phyloP scores from a whole-genome alignment of 2,888 invertebrate genomes.

The Brassicogethes aeneus region DNA sequence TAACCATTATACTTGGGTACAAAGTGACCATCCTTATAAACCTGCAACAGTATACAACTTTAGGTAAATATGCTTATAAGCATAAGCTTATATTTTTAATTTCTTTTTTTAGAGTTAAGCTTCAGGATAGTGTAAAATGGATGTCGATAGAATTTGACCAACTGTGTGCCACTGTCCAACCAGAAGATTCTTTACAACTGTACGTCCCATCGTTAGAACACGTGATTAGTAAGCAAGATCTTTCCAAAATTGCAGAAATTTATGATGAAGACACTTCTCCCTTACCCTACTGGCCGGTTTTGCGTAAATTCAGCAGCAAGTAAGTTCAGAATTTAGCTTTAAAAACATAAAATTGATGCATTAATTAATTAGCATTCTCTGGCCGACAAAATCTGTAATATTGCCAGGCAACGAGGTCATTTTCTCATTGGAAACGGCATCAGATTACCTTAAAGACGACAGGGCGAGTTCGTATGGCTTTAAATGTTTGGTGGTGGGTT shows the following conservation, averaged over 20 bases:
- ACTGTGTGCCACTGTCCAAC: slow-evolving; percentile 84
- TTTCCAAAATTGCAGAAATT: slow-evolving; percentile 14
- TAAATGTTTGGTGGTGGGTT: slow-evolving; percentile 73
- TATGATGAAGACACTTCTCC: slow-evolving; percentile 33
- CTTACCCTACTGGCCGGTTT: slow-evolving; percentile 53
- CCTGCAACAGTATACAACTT: slow-evolving; percentile 78
- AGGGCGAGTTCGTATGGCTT: slow-evolving; percentile 71
- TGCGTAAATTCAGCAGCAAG: slow-evolving; percentile 56
- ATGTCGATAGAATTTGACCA: slow-evolving; percentile 89
- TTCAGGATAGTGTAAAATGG: slow-evolving; percentile 85
- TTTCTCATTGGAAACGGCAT: slow-evolving; percentile 92
- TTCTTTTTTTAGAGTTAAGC: slow-evolving; percentile 60
- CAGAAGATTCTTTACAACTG: slow-evolving; percentile 79
- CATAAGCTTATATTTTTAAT: slow-evolving; percentile 4
- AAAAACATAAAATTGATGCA: background rate
- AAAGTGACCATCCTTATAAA: slow-evolving; percentile 96
- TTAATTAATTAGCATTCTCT: slow-evolving; percentile 49
- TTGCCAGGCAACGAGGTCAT: slow-evolving; percentile 91
- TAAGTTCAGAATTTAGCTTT: slow-evolving; percentile 22
- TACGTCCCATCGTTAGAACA: slow-evolving; percentile 49
- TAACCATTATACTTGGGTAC: slow-evolving; percentile 83
- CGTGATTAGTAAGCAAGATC: background rate
- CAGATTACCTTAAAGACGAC: slow-evolving; percentile 88
- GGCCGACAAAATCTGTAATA: slow-evolving; percentile 81
- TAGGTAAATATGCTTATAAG: slow-evolving; percentile 43